Base-by-base conservation (phyloP, 1,140 invertebrate species). In the Triops longicaudatus region DNA sequence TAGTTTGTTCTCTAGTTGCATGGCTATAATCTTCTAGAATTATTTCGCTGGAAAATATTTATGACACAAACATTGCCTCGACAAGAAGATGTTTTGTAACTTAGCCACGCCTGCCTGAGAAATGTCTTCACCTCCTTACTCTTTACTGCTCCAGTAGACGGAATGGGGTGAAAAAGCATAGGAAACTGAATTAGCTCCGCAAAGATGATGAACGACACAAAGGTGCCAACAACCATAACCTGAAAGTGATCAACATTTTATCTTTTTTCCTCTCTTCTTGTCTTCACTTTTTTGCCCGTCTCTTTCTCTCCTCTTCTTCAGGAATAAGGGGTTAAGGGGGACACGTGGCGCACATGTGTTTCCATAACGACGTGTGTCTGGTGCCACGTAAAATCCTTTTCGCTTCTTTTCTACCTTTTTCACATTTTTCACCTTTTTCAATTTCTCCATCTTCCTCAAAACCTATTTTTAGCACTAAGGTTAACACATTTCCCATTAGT, bases 201-300 rank as follows among this genome's bases (percentile, higher is more conserved):
- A 63, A 7, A 63, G 50, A 63, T 63, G 50, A 63, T 63, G 50
- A 63, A 63, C n/a, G 50, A 63, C 50, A n/a, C 50, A n/a, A 22
- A 63, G 50, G 50, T 63, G 50, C 50, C 50, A 63, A 63, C 50
- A 63, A 63, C 50, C 50, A 63, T 63, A 63, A 63, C 50, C 17
- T 63, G 50, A 14, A 63, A 63, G 14, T 14, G 50, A 63, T 63
- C n/a, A 63, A 63, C 17, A 63, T 44, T 44, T 44, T 63, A 63
- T 14, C 2, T 22, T 63, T 63, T 17, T 63, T 63, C 22, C 22
- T 63, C 50, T 63, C 22, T 17, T n/a, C 14, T 22, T 63, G 50
- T 14, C 22, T 14, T n/a, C 50, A 37, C 7, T 37, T 37, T 37
- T 37, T 37, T 37, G 31, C 31, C 7, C 31, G 31, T 37, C 31